Conservation (phyloP, 2,113 vertebrate genomes). For the Ictalurus furcatus region DNA sequence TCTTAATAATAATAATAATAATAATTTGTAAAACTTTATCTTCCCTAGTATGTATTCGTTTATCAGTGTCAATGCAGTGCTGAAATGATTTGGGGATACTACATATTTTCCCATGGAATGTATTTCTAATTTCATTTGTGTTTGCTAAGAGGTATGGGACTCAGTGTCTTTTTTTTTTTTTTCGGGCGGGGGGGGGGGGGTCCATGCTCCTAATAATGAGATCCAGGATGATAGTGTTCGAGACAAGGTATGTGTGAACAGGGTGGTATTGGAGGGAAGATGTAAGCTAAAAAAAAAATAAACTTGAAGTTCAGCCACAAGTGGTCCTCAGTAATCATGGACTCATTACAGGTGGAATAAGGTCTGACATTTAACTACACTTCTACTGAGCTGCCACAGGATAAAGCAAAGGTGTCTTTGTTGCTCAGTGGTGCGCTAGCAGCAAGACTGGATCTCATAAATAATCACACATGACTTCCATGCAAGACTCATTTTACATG, state of each 20-base stretch:
- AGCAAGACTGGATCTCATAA: slow-evolving; percentile 51
- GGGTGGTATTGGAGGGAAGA: not conserved
- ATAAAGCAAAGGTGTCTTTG: slow-evolving; percentile 64
- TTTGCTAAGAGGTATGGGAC: not conserved
- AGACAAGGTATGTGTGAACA: slow-evolving; percentile 70
- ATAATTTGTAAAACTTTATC: not conserved
- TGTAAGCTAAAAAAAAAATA: not conserved
- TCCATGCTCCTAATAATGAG: slow-evolving; percentile 68
- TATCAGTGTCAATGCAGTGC: not conserved
- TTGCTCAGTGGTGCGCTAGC: slow-evolving; percentile 41
- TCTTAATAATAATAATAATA: not conserved
- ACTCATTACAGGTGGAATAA: slow-evolving; percentile 3
- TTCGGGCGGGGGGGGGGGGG: slow-evolving; percentile 70
- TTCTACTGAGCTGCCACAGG: slow-evolving; percentile 36
- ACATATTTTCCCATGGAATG: not conserved
- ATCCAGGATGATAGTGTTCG: slow-evolving; percentile 77
- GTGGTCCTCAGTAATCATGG: not conserved
- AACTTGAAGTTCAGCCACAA: not conserved
- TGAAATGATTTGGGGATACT: not conserved
- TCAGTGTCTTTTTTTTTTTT: not conserved
- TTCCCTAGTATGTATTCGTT: not conserved
- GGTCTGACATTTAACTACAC: slow-evolving; percentile 13
- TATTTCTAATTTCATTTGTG: not conserved
- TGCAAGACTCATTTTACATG: slow-evolving; percentile 39
- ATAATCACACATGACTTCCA: slow-evolving; percentile 58